phyloP scores from a whole-genome alignment of 2,797 vertebrate species.

The Ficedula albicollis region DNA sequence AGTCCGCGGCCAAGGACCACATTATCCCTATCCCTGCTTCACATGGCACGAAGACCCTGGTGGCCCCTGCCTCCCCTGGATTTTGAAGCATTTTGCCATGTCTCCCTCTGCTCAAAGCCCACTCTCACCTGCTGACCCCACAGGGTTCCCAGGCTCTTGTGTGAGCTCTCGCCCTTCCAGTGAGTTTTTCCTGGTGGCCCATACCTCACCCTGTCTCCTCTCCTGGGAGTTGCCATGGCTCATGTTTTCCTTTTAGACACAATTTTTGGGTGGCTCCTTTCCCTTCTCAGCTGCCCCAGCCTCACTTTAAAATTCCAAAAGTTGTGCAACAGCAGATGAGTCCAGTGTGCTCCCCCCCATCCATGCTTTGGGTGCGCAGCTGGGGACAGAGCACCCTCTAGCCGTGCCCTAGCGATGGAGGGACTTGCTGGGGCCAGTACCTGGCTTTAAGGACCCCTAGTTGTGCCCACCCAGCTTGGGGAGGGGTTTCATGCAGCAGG shows the following conservation, averaged over 20 bases:
- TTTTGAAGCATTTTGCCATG: fast-evolving
- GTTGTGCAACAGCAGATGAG: neutral
- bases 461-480: neutral
- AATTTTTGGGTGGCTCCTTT: neutral
- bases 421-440: neutral
- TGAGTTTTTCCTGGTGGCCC: neutral
- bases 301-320: fast-evolving
- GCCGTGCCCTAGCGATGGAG: fast-evolving
- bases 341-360: fast-evolving
- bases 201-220: neutral
- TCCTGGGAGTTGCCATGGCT: neutral
- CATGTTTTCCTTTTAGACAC: neutral
- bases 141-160: neutral
- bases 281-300: neutral
- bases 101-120: neutral
- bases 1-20: fast-evolving
- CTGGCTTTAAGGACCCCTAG: neutral
- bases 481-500: neutral
- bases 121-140: neutral
- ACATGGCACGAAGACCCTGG: neutral
- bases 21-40: neutral
- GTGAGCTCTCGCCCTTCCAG: fast-evolving
- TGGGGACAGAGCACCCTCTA: neutral
- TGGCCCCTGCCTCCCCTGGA: neutral
- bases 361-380: neutral